Evolutionary conservation across 2,797 vertebrate genomes (phyloP), one percentile per base, ranked within the genome.

Genomic region (Vespertilio murinus): DNA sequence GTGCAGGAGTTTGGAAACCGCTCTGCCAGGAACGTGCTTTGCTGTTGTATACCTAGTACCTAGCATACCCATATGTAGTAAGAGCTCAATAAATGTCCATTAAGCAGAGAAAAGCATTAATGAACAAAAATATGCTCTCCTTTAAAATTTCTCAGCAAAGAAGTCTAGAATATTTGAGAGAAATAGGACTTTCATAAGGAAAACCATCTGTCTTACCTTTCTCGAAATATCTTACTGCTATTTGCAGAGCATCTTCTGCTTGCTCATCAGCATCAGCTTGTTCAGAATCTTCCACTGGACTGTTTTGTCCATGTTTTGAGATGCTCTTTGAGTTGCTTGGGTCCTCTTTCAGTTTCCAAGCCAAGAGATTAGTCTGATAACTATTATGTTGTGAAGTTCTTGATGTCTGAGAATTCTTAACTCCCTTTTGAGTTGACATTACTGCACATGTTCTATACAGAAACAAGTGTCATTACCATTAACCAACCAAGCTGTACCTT

Each of bases 191-290:
- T 95, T 70, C 40, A 56, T 69, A 95, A 93, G 33, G 67, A 89
- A 96, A 91, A 89, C 13, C 52, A 91, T 38, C 59, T 40, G n/a
- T 67, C 91, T 95, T 96, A 98, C 98, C 92, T 95, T 95, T 96
- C 90, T 92, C 92, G 81, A 98, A 98, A 93, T 97, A 98, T 88
- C 3, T 94, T 88, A 98, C 1, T 82, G 98, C 97, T 94, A 79
- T 25, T 49, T 93, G 90, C 4, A 96, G 52, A 28, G 11, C 90
- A 1, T 80, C 52, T 38, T 65, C 56, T 84, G 64, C n/a, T 71
- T 95, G 45, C 61, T 70, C 6, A 6, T n/a, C 28, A 28, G 4
- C 38, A 95, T 77, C 25, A 33, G 6, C 33, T 95, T 79, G 54
- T 0, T 54, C 90, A 35, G 11, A 35, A 77, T 94, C 61, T 67